A percentile compares a stretch with the other conserved stretches of the same genome.
Evolutionary conservation across 1,140 invertebrate genomes (phyloP).

Genomic region (Goniozus legneri): DNA sequence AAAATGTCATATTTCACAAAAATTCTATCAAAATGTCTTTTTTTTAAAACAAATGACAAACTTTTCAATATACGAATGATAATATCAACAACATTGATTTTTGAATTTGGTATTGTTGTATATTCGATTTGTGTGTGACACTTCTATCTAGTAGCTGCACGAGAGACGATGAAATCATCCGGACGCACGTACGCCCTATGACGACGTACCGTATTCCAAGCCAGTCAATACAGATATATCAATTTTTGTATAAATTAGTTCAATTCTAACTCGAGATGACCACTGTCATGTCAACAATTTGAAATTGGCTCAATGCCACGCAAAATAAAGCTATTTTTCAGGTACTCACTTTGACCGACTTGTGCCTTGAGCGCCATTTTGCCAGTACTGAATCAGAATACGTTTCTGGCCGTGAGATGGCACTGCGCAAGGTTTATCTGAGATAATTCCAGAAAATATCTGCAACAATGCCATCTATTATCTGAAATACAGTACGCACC

Average conservation of each 20-base stretch:
- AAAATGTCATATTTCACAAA: too few species aligned
- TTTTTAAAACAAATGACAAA: too few species aligned
- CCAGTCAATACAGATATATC: too few species aligned
- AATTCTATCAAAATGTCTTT: too few species aligned
- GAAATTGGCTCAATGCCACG: conserved; percentile 13
- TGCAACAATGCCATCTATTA: not conserved
- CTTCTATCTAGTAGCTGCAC: conserved; percentile 19
- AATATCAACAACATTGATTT: too few species aligned
- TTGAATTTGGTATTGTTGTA: too few species aligned
- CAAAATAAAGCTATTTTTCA: conserved; percentile 37
- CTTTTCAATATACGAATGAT: too few species aligned
- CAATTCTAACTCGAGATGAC: too few species aligned
- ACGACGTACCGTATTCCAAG: too few species aligned
- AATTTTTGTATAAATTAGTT: too few species aligned
- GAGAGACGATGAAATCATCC: conserved; percentile 32
- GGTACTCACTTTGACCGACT: conserved; percentile 60
- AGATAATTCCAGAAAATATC: conserved; percentile 15
- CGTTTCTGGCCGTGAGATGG: conserved; percentile 17
- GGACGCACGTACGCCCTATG: conserved; percentile 30
- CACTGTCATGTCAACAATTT: too few species aligned
- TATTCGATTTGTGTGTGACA: conserved; percentile 10
- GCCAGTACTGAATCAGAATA: conserved; percentile 30
- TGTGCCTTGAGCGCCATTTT: conserved; percentile 61
- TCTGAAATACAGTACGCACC: too few species aligned
- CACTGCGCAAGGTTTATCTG: conserved; percentile 8